A percentile compares a stretch with the other conserved stretches of the same genome.
Evolutionary conservation across 1,140 invertebrate genomes (phyloP).

Genomic region (Lepeophtheirus salmonis): DNA sequence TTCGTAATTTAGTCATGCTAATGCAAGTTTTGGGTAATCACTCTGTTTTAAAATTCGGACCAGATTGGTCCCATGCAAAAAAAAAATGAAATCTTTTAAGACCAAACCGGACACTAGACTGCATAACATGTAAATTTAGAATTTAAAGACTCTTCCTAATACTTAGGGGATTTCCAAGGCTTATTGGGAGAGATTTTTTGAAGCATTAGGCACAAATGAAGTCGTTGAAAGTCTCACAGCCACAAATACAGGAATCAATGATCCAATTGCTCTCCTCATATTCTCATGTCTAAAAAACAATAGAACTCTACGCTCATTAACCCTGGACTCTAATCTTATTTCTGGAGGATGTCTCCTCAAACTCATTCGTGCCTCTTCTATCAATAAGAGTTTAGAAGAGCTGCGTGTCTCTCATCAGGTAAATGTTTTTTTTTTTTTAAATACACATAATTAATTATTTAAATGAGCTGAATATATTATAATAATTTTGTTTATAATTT

Average conservation of each 20-base stretch:
- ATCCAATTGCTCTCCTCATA: background rate
- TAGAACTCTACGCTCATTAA: background rate
- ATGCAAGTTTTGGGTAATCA: too few species aligned
- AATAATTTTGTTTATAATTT: background rate
- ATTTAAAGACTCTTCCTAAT: too few species aligned
- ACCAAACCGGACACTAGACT: too few species aligned
- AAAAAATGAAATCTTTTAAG: background rate
- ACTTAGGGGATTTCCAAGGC: background rate
- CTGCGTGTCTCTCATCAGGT: constrained; percentile 3
- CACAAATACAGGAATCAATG: background rate
- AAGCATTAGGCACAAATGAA: background rate
- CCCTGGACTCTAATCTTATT: constrained; percentile 7
- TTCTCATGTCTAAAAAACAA: background rate
- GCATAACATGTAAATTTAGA: too few species aligned
- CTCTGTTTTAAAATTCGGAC: background rate
- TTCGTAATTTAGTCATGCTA: too few species aligned
- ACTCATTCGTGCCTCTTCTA: background rate
- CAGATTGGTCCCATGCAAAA: background rate
- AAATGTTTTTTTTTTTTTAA: background rate
- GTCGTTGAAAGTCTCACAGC: background rate
- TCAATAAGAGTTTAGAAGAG: background rate
- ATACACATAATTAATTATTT: background rate
- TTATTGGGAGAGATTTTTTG: background rate
- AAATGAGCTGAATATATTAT: background rate
- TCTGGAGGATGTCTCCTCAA: background rate